A percentile compares a stretch with the other conserved stretches of the same genome.
These are phyloP conservation scores for Zaprionus kolodkinae DNA, from an alignment of 1,140 invertebrate species.

Conservation along the genomic window DNA sequence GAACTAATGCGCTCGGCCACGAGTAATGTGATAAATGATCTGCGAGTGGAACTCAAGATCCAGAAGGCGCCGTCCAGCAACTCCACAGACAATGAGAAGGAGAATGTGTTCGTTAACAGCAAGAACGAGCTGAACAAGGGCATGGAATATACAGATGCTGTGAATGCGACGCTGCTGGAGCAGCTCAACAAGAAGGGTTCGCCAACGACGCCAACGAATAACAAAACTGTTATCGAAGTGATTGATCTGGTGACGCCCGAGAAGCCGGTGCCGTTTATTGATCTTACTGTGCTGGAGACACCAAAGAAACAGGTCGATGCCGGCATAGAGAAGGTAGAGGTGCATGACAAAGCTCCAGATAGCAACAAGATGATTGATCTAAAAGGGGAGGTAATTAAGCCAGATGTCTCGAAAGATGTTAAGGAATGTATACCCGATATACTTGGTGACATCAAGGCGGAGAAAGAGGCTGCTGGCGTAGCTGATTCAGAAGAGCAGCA, in stretches of 20 bases:
- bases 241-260: slow-evolving; percentile 82
- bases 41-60: slow-evolving; percentile 76
- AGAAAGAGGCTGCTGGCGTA: slow-evolving; percentile 41
- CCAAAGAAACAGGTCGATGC: slow-evolving; percentile 54
- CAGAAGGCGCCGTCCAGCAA: slow-evolving; percentile 73
- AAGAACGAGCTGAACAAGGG: slow-evolving; percentile 83
- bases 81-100: slow-evolving; percentile 82
- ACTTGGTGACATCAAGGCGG: slow-evolving; percentile 65
- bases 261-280: slow-evolving; percentile 71
- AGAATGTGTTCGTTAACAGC: slow-evolving; percentile 81
- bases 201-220: slow-evolving; percentile 72
- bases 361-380: slow-evolving; percentile 77
- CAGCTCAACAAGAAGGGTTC: slow-evolving; percentile 64
- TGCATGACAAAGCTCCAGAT: slow-evolving; percentile 29
- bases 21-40: slow-evolving; percentile 76
- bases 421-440: slow-evolving; percentile 80
- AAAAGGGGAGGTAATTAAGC: slow-evolving; percentile 53
- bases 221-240: slow-evolving; percentile 69
- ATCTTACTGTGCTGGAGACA: slow-evolving; percentile 65
- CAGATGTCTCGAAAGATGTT: slow-evolving; percentile 78
- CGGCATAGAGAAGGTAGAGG: slow-evolving; percentile 42
- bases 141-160: slow-evolving; percentile 80
- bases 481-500: slow-evolving; percentile 64
- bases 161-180: slow-evolving; percentile 77
- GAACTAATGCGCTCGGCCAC: slow-evolving; percentile 76